Base-by-base conservation (phyloP, 2,888 invertebrate species). In the Hypercompe scribonia region DNA sequence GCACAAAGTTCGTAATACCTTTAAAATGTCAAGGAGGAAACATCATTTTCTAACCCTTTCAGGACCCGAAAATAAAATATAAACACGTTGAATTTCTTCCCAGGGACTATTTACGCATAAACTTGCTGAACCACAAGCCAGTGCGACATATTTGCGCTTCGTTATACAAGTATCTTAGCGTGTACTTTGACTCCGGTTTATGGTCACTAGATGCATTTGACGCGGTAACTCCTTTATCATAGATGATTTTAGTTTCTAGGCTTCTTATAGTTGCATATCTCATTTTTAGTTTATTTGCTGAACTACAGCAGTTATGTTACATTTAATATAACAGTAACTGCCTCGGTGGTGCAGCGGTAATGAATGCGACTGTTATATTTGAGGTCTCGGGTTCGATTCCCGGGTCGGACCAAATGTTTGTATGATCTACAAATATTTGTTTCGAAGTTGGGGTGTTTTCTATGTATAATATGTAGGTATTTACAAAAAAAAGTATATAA, bases 131-230 rank as follows among this genome's bases (percentile, higher is more conserved):
- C 73, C 71, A 71, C 78, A 69, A 73, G 82, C 54, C 71, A 75
- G 75, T 58, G 78, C 71, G 80, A 76, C 78, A 76, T 78, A 77
- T 75, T 83, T 77, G 78, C 78, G 75, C 63, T 81, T 78, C 81
- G 79, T 78, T 83, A 75, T 58, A 66, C 42, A 65, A 61, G 13
- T 42, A 69, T 65, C 74, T 72, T 68, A 68, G 36, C 77, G 75
- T 74, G 72, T 74, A 76, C 76, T 77, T 77, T 71, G 72, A 77
- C 65, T 72, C 63, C 34, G 63, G 28, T 71, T 33, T 58, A n/a
- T 10, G 64, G 54, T 70, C 75, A 75, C 75, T 72, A 71, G 77
- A 72, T 61, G 68, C 73, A 74, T 76, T 74, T 13, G 24, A 24
- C 8, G 3, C n/a, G n/a, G 8, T 50, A 50, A 50, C 24, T 50